Conservation (phyloP, 2,888 invertebrate genomes). For the Loripinus fragilis region DNA sequence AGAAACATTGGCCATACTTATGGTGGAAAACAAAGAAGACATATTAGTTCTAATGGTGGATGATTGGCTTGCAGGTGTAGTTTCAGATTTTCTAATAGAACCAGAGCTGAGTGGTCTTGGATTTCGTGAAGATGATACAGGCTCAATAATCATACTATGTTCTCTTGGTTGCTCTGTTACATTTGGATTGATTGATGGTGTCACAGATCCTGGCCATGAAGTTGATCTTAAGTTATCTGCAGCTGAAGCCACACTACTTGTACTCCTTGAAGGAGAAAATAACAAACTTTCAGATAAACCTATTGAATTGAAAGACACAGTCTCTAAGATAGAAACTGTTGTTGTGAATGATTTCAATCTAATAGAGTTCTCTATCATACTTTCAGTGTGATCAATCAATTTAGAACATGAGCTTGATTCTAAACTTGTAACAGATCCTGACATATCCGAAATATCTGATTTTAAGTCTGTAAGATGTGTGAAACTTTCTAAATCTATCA, state of each 20-base stretch:
- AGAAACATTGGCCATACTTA: too few species aligned
- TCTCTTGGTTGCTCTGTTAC: background rate
- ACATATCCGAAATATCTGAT: background rate
- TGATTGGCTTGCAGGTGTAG: background rate
- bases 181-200: background rate
- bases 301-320: background rate
- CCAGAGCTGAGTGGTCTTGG: background rate
- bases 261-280: background rate
- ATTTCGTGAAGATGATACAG: conserved; percentile 1
- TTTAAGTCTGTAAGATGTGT: background rate
- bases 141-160: background rate
- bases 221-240: background rate
- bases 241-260: background rate
- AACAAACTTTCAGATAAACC: background rate
- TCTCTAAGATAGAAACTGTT: background rate
- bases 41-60: background rate
- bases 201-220: background rate
- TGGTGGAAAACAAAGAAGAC: background rate
- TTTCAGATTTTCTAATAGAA: background rate
- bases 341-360: background rate
- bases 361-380: background rate
- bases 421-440: background rate
- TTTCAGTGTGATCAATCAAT: background rate
- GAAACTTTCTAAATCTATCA: background rate
- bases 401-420: background rate